Percentiles rank a stretch among this genome's conserved stretches.
Evolutionary conservation across 1,140 invertebrate genomes (phyloP).

Genomic region (Drosophila sucinea): DNA sequence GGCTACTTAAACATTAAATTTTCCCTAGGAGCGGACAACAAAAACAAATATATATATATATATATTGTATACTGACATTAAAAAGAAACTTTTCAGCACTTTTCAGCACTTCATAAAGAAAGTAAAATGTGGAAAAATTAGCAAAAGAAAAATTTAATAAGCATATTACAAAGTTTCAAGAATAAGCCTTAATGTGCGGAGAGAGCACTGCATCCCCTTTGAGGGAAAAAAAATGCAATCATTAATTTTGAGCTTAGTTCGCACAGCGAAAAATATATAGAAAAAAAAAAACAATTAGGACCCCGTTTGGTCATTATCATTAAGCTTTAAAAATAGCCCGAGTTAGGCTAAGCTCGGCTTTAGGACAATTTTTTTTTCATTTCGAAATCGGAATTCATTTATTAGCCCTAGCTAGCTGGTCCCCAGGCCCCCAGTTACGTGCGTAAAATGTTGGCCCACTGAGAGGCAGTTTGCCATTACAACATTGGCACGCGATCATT

Average conservation of each 20-base stretch:
- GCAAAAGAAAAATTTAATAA: constrained; percentile 61
- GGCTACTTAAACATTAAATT: constrained; percentile 56
- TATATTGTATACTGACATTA: not conserved
- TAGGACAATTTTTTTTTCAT: constrained; percentile 23
- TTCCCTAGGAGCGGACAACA: constrained; percentile 20
- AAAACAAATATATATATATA: constrained; percentile 19
- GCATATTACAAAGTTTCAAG: constrained; percentile 68
- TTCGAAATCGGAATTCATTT: constrained; percentile 59
- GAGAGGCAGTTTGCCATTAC: constrained; percentile 54
- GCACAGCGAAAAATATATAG: constrained; percentile 2
- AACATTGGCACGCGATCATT: constrained; percentile 77
- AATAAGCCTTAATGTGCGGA: constrained; percentile 23
- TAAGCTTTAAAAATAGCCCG: constrained; percentile 60
- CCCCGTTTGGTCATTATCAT: constrained; percentile 21
- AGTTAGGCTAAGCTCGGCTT: constrained; percentile 28
- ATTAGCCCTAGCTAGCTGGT: constrained; percentile 46
- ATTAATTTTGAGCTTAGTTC: constrained; percentile 71
- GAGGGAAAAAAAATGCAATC: constrained; percentile 59
- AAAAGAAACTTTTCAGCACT: constrained; percentile 39
- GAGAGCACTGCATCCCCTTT: constrained; percentile 50
- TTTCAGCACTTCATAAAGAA: constrained; percentile 36
- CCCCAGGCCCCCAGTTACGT: constrained; percentile 33
- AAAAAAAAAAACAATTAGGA: constrained; percentile 64
- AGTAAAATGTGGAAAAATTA: constrained; percentile 22
- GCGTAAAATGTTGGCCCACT: constrained; percentile 52